Conservation (phyloP, 2,888 invertebrate genomes). For the Parnassius orleans region DNA sequence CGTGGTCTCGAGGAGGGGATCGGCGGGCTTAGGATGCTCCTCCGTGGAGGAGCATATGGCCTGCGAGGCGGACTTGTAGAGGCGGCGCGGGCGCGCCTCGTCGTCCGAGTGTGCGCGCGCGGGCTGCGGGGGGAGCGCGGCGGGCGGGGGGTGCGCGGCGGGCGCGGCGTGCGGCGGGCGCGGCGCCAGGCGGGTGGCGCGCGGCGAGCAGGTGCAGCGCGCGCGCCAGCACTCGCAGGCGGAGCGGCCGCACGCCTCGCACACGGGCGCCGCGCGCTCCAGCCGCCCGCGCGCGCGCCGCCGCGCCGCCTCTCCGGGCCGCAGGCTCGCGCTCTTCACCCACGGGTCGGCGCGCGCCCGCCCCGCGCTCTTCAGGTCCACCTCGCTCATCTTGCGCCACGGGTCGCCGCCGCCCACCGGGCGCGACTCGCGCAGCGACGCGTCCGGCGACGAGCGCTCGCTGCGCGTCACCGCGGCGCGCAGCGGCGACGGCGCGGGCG, state of each 20-base stretch:
- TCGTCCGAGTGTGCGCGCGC: slow-evolving; percentile 53
- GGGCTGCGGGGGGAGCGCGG: slow-evolving; percentile 40
- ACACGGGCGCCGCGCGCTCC: slow-evolving; percentile 33
- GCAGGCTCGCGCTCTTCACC: slow-evolving; percentile 34
- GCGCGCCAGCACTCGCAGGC: slow-evolving; percentile 37
- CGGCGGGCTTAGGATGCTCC: slow-evolving; percentile 40
- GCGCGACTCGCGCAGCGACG: slow-evolving; percentile 41
- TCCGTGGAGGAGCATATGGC: slow-evolving; percentile 42
- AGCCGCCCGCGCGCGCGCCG: slow-evolving; percentile 37
- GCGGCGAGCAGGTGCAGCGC: slow-evolving; percentile 34
- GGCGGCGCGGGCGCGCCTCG: slow-evolving; percentile 54
- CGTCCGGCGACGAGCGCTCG: slow-evolving; percentile 64
- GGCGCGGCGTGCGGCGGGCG: slow-evolving; percentile 41
- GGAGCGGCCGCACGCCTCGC: slow-evolving; percentile 52
- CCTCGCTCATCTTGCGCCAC: slow-evolving; percentile 55
- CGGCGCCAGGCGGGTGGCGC: slow-evolving; percentile 43
- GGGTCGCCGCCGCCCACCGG: slow-evolving; percentile 32
- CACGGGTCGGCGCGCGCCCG: slow-evolving; percentile 37
- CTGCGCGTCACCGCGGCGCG: slow-evolving; percentile 42
- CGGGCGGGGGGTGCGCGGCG: slow-evolving; percentile 37
- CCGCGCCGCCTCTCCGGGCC: slow-evolving; percentile 33
- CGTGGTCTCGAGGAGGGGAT: slow-evolving; percentile 71
- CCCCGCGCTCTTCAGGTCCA: slow-evolving; percentile 42
- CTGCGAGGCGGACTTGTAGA: slow-evolving; percentile 56
- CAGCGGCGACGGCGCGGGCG: slow-evolving; percentile 32